Evolutionary conservation across 1,140 invertebrate species (phyloP).

Genomic region (Drosophila bocki): DNA sequence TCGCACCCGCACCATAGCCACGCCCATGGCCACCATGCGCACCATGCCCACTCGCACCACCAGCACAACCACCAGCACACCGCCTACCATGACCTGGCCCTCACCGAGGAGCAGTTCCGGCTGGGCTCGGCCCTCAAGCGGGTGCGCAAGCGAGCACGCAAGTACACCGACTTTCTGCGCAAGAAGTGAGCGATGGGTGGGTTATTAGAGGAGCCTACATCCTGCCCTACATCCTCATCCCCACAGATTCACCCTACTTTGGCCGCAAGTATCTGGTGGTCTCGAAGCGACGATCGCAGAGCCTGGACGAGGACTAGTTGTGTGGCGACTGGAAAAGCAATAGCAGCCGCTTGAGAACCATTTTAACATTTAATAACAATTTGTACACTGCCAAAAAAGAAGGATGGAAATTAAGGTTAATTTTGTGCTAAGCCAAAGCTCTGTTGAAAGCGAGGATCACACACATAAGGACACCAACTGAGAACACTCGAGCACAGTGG

Average conservation of each 20-base stretch:
- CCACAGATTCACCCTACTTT: conserved; percentile 83
- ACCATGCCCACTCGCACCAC: conserved; percentile 45
- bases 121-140: conserved; percentile 76
- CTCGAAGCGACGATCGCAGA: conserved; percentile 72
- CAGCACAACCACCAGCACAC: conserved; percentile 28
- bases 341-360: conserved; percentile 48
- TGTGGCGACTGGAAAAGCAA: conserved; percentile 64
- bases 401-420: conserved; percentile 34
- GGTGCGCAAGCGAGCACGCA: conserved; percentile 84
- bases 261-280: conserved; percentile 80
- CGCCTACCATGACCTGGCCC: conserved; percentile 25
- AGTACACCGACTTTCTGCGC: conserved; percentile 83
- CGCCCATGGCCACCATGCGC: conserved; percentile 17
- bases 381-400: conserved; percentile 81
- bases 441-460: conserved; percentile 50
- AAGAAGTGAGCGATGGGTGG: conserved; percentile 66
- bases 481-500: conserved; percentile 13
- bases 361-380: conserved; percentile 63
- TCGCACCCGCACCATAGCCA: conserved; percentile 47
- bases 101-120: conserved; percentile 72
- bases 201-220: neutral
- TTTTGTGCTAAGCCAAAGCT: conserved; percentile 75
- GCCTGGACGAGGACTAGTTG: conserved; percentile 76
- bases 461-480: conserved; percentile 5
- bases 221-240: conserved; percentile 25